A percentile compares a stretch with the other conserved stretches of the same genome.
phyloP scores from a whole-genome alignment of 2,888 invertebrate species.

The Melanchra persicariae region DNA sequence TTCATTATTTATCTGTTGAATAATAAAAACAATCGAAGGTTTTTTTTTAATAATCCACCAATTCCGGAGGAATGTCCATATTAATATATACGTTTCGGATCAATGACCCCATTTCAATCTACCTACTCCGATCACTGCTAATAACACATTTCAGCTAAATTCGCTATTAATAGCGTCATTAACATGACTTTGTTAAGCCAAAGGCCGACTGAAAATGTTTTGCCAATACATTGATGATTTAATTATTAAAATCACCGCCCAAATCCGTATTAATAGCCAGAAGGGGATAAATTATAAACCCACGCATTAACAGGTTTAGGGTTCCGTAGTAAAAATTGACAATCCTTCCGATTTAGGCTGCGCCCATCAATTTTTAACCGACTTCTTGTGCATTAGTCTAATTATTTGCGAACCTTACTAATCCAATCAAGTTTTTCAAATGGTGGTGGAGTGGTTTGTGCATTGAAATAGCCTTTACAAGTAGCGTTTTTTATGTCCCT shows the following conservation, averaged over 20 bases:
- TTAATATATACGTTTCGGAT: no score
- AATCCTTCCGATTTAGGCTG: background rate
- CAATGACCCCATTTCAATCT: no score
- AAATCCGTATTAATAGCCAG: constrained; percentile 27
- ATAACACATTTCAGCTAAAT: background rate
- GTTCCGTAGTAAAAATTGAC: background rate
- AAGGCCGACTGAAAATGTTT: constrained; percentile 24
- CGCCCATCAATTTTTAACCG: background rate
- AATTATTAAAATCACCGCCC: constrained; percentile 45
- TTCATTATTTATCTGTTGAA: no score
- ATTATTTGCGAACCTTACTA: background rate
- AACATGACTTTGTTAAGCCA: constrained; percentile 9
- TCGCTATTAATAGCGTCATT: constrained; percentile 1
- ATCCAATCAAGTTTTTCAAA: background rate
- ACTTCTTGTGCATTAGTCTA: background rate
- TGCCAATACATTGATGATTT: constrained; percentile 38
- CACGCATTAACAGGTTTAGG: constrained; percentile 7
- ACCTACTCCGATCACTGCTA: no score
- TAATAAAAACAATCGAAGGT: no score
- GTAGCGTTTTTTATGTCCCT: no score
- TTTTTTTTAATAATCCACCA: no score
- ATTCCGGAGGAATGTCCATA: no score
- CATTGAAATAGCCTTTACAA: no score
- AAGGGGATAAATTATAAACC: constrained; percentile 41
- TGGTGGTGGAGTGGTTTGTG: no score